These are phyloP conservation scores for Pterocles gutturalis DNA, from an alignment of 2,113 vertebrate genomes.

Conservation along the genomic window DNA sequence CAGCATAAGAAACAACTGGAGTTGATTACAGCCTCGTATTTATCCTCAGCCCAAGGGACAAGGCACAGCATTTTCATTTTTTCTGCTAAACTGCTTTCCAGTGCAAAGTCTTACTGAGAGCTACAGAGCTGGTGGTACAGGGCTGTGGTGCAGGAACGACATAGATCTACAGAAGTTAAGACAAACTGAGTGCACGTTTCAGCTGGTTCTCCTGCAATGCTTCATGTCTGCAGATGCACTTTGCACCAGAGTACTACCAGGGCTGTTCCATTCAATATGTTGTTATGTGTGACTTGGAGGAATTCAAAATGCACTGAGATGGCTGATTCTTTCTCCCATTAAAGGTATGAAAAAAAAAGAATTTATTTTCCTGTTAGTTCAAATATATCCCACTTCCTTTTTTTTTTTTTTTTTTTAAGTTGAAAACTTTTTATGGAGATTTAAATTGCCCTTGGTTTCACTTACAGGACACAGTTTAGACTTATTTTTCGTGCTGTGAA, in stretches of 20 bases:
- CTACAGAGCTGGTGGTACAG: rapidly evolving
- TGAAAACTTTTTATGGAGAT: background rate
- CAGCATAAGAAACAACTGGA: background rate
- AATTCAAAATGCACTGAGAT: background rate
- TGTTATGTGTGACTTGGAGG: background rate
- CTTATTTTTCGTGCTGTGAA: conserved; percentile 20
- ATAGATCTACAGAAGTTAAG: rapidly evolving
- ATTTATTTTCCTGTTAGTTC: background rate
- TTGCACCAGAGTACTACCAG: background rate
- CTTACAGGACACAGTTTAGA: background rate
- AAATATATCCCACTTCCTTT: rapidly evolving
- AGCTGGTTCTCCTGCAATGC: background rate
- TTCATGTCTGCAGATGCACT: background rate
- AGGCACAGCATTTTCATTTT: background rate
- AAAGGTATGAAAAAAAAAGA: rapidly evolving
- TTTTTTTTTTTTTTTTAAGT: background rate
- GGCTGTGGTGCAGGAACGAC: background rate
- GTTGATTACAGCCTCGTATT: background rate
- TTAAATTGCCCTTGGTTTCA: background rate
- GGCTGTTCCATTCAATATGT: rapidly evolving
- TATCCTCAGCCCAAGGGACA: background rate
- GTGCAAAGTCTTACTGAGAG: rapidly evolving
- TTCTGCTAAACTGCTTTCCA: background rate
- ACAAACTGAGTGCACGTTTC: background rate
- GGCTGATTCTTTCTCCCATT: background rate